Evolutionary conservation across 2,888 invertebrate genomes (phyloP), one percentile per base, ranked within the genome.

Genomic region (Heliconius ethilla): DNA sequence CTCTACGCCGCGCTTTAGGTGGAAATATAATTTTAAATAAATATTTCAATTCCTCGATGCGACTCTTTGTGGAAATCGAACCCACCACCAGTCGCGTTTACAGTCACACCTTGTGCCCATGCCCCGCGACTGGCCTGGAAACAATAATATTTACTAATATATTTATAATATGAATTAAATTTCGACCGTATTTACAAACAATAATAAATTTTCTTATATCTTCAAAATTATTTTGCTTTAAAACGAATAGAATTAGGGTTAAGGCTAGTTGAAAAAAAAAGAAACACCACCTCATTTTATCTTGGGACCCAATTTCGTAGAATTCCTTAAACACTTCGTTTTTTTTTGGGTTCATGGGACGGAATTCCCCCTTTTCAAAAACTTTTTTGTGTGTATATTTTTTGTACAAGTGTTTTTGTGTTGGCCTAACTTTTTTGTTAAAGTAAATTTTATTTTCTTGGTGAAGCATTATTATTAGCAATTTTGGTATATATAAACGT

Each of bases 271-370:
- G 22, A 22, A 55, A 37, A 73, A 63, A 74, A 63, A 27, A 22
- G 7, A 33, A 33, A 15, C 7, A 6, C 2, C 27, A 18, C 25
- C 25, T 18, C 11, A 9, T 55, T 63, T 45, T 74, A 40, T 51
- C 40, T 40, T 27, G 27, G 63, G 40, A 74, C 40, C 27, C 18
- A 63, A 63, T 63, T 74, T 74, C 63, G 59, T 74, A 25, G 74
- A 74, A 74, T 45, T 62, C 27, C 13, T 74, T 74, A 45, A 74
- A 25, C 40, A 27, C 73, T 73, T 73, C 63, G 15, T 74, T 74
- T 74, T 74, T 73, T 74, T 74, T 37, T 67, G 67, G 37, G 70
- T 40, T 18, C 33, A 25, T 40, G 73, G 59, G 62, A 37, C 33
- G 33, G 37, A 59, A 40, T 63, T 37, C 62, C 73, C 73, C 73